Conservation (phyloP, 2,797 vertebrate genomes). For the Parotocinclus haroldoi region DNA sequence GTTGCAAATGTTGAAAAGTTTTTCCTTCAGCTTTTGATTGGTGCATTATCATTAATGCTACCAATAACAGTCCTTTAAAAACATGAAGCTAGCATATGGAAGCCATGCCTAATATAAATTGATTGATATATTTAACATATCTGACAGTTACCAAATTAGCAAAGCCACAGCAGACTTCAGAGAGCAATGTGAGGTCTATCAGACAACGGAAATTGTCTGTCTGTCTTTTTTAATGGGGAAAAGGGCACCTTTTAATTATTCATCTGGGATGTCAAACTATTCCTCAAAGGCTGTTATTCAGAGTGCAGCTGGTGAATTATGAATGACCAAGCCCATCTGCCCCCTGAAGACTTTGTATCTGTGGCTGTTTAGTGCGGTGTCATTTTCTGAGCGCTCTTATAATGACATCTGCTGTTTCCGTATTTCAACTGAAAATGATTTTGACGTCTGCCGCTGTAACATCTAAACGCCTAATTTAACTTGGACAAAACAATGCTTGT, state of each 20-base stretch:
- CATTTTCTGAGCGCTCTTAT: too few relatives aligned
- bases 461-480: conserved; percentile 57
- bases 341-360: conserved; percentile 18
- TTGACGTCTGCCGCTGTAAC: conserved; percentile 26
- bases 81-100: conserved; percentile 1
- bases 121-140: conserved; percentile 18
- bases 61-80: too few relatives aligned
- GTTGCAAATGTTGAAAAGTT: too few relatives aligned
- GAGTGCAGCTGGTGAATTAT: conserved; percentile 46
- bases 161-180: conserved; percentile 25
- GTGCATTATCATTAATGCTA: too few relatives aligned
- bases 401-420: too few relatives aligned
- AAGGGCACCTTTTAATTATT: conserved; percentile 51
- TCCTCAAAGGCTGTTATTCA: conserved; percentile 46
- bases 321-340: conserved; percentile 33
- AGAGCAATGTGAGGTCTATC: conserved; percentile 11
- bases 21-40: too few relatives aligned
- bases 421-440: conserved; percentile 38
- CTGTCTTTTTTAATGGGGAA: conserved; percentile 39
- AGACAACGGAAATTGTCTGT: conserved; percentile 25
- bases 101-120: conserved; percentile 1
- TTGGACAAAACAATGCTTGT: conserved; percentile 51
- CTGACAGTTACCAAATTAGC: conserved; percentile 22
- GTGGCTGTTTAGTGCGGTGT: conserved; percentile 18
- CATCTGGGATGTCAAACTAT: conserved; percentile 41